Evolutionary conservation across 2,113 vertebrate species (phyloP).

Genomic region (Psophia crepitans): DNA sequence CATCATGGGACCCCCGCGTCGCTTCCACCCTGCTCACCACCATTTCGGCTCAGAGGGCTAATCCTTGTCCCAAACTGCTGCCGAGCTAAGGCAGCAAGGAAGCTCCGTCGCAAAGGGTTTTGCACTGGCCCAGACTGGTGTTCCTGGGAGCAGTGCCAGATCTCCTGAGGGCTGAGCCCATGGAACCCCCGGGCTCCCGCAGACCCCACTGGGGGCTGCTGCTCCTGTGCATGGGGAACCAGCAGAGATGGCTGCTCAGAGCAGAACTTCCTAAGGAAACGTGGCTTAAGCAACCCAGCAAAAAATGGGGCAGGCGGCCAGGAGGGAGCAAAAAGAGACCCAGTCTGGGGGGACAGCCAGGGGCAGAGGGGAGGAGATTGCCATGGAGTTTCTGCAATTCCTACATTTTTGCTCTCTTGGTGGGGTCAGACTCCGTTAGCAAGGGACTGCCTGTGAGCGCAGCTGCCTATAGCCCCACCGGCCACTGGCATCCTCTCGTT

Average conservation of each 20-base stretch:
- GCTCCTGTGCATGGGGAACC: not conserved
- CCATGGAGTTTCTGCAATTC: not conserved
- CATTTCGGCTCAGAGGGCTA: not conserved
- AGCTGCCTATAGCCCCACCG: not conserved
- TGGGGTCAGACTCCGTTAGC: accelerated
- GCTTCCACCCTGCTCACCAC: not conserved
- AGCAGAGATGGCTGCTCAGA: not conserved
- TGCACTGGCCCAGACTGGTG: not conserved
- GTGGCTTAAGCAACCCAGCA: not conserved
- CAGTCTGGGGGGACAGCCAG: not conserved
- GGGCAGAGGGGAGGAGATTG: not conserved
- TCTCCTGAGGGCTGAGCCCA: not conserved
- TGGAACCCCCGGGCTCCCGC: not conserved
- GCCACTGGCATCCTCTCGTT: not conserved
- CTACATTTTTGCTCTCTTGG: not conserved
- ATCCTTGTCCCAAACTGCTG: not conserved
- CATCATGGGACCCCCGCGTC: accelerated
- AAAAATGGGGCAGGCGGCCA: not conserved
- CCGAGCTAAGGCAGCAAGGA: not conserved
- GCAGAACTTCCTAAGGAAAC: not conserved
- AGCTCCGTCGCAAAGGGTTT: not conserved
- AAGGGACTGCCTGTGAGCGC: not conserved
- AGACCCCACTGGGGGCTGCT: accelerated
- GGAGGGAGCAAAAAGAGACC: not conserved
- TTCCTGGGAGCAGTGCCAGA: not conserved